phyloP scores from a whole-genome alignment of 1,140 invertebrate genomes.

The Aphis craccivora region DNA sequence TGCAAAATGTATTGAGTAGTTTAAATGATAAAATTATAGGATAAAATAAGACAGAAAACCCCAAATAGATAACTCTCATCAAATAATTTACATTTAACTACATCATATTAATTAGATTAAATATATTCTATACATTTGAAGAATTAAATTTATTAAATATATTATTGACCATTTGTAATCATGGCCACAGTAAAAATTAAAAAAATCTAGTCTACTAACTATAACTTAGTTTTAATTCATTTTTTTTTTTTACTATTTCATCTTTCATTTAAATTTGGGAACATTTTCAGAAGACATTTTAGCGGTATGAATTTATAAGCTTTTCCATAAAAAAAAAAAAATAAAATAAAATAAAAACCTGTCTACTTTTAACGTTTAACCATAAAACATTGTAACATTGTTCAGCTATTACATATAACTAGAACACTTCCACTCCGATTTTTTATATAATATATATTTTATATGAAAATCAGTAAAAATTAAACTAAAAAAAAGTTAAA shows the following conservation, averaged over 20 bases:
- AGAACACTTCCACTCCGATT: not conserved
- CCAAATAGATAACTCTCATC: not conserved
- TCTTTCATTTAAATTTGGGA: not conserved
- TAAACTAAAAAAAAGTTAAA: conserved; percentile 35
- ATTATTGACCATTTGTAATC: not conserved
- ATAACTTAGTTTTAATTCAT: not conserved
- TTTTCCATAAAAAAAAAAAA: not conserved
- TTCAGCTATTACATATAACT: not conserved
- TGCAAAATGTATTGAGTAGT: not conserved
- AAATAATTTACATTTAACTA: conserved; percentile 36
- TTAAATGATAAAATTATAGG: not conserved
- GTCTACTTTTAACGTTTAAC: not conserved
- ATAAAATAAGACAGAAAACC: conserved; percentile 31
- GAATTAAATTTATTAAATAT: not conserved
- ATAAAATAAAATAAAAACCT: not conserved
- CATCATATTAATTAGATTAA: not conserved
- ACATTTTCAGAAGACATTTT: not conserved
- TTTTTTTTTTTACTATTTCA: not conserved
- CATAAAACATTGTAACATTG: not conserved
- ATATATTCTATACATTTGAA: conserved; percentile 22
- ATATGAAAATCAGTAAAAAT: not conserved
- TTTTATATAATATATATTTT: not conserved
- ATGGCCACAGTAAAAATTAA: conserved; percentile 40
- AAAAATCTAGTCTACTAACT: not conserved
- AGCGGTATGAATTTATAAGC: not conserved